Base-by-base conservation (phyloP, 1,140 invertebrate genomes). In the Lineus longissimus region DNA sequence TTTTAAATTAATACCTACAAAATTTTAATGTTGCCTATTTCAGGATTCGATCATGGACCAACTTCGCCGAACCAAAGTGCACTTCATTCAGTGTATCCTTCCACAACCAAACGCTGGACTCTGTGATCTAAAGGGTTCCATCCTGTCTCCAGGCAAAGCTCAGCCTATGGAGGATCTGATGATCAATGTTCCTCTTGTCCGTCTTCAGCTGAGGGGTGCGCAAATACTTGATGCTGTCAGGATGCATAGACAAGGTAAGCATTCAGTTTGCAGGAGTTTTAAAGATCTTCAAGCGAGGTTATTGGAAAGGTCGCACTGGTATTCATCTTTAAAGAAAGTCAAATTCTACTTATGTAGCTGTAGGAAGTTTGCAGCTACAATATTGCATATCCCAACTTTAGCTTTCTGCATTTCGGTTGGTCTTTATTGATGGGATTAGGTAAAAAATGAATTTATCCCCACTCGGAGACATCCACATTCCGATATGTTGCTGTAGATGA, bases 41-140 rank as follows among this genome's bases (percentile, higher is more conserved):
- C 71, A 90, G 83, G 94, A 97, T 80, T 91, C 91, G 29, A 85
- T 97, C 4, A 87, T 96, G 45, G 93, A 95, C 76, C 92, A 91
- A 7, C 76, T 97, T 55, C 83, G 91, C 15, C 86, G 92, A 70
- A 93, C 91, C 30, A 87, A 90, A 67, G 83, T 90, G 0, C 85
- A 89, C 61, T 97, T 97, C 81, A 87, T 97, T 15, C 90, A 93
- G 72, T 97, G 94, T 83, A 86, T 96, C 64, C 78, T 95, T 62
- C 89, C 94, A 9, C 88, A 93, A 69, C 88, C 89, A 62, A 88
- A 89, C 75, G 88, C 88, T 29, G 90, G 87, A 1, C 72, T 85
- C 31, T 83, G 84, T 73, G 82, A 85, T 45, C 63, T 81, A 9
- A 78, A 75, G 47, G 43, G 64, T 41, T 25, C 67, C 63, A 51